Base-by-base conservation (phyloP, 1,140 invertebrate species). In the Heterodera carotae region DNA sequence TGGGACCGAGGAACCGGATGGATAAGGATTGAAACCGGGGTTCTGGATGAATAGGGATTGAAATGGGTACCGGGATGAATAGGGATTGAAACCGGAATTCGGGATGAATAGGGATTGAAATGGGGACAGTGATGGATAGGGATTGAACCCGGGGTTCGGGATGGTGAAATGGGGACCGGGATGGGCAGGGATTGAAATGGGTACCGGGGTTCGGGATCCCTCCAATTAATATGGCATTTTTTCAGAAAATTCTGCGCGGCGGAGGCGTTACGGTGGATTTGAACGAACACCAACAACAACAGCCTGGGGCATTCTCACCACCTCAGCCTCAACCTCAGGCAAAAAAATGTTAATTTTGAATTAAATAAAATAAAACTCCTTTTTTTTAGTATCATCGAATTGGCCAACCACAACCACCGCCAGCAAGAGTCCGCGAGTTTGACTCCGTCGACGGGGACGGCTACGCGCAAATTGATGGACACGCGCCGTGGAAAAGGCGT, bases 191-290 rank as follows among this genome's bases (percentile, higher is more conserved):
- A n/a, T n/a, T n/a, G n/a, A n/a, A n/a, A n/a, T n/a, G n/a, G n/a
- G n/a, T n/a, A n/a, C n/a, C n/a, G n/a, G n/a, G n/a, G n/a, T n/a
- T n/a, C n/a, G n/a, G n/a, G n/a, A n/a, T n/a, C n/a, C n/a, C n/a
- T n/a, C 60, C 7, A 25, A n/a, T 56, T 39, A 22, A 31, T 56
- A 18, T 10, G 18, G n/a, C 31, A 56, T 72, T 72, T 73, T 74
- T 66, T 64, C 59, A 74, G 72, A 74, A 74, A 62, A 74, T 74
- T 74, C 36, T 74, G 64, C 72, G 72, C 59, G 43, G 39, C 25
- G 72, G 72, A 29, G 72, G 72, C 25, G 56, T 74, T 34, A 74
- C 72, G 25, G 33, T 74, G 36, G 72, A 74, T 62, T 62, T 74
- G 34, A 62, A 62, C 64, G 33, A 74, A 31, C 25, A 74, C 15